Evolutionary conservation across 2,113 vertebrate genomes (phyloP), one percentile per base, ranked within the genome.

Genomic region (Sinocyclocheilus maitianheensis): DNA sequence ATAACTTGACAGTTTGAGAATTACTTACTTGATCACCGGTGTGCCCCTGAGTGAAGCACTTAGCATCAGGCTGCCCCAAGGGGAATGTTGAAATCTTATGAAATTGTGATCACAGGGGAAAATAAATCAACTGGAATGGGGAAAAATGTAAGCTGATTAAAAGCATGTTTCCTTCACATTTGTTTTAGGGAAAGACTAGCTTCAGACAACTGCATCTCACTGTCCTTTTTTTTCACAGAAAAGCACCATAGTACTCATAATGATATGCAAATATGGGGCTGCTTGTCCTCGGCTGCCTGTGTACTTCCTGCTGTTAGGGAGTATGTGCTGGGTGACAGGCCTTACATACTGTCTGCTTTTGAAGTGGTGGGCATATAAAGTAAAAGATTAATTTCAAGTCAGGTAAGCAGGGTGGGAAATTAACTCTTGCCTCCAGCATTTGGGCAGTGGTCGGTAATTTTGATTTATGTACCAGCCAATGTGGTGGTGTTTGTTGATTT

Each of bases 331-430:
- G 65, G 65, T 86, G 77, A 43, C 40, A 75, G 40, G 77, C 62
- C 8, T 43, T 43, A 46, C 46, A 34, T 53, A 1, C n/a, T 82
- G 18, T 58, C 43, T 87, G 77, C 80, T 74, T 22, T 24, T 63
- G 65, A 30, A 81, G 62, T 74, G 58, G 60, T 76, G 86, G 85
- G 76, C 53, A 74, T 80, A 30, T 84, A 89, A 75, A 60, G 20
- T 48, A 67, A 48, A 75, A 76, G 14, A 34, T 14, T 84, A 11
- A 51, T 10, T 69, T 14, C 67, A 20, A 37, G 16, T 69, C 30
- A 65, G 13, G 24, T 40, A 40, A 34, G 18, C 69, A 43, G 71
- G 16, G 71, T 74, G 34, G 34, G 34, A 40, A 74, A 74, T 74
- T 4, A 65, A 65, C 26, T 65, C 63, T 24, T 30, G 14, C 24